These are phyloP conservation scores for Muscicapa striata DNA, from an alignment of 2,797 vertebrate species.

Conservation along the genomic window DNA sequence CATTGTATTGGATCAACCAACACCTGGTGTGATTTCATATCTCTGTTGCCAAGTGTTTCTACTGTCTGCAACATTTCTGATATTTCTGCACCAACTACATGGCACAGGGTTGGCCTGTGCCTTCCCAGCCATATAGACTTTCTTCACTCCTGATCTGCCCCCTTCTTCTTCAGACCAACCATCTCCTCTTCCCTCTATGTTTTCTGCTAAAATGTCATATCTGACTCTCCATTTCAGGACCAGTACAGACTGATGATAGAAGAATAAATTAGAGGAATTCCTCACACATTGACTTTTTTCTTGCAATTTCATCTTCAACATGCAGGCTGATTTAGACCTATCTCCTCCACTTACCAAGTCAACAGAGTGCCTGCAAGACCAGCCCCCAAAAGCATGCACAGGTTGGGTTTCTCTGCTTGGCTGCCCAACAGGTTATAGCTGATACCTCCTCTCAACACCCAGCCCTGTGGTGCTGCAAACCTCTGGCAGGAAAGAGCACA, in stretches of 20 bases:
- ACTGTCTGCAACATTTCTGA: not conserved
- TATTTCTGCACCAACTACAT: not conserved
- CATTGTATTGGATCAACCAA: not conserved
- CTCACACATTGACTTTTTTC: not conserved
- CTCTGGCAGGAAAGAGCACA: not conserved
- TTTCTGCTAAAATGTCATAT: not conserved
- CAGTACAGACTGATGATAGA: not conserved
- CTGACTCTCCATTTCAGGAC: not conserved
- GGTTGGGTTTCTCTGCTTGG: not conserved
- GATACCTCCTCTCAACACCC: not conserved
- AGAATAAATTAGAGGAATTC: not conserved
- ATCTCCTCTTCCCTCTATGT: not conserved
- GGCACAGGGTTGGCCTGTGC: not conserved
- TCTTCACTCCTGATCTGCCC: not conserved
- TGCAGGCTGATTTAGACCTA: not conserved
- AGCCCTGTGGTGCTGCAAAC: not conserved
- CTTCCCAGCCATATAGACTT: not conserved
- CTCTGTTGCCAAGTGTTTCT: not conserved
- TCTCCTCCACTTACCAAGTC: not conserved
- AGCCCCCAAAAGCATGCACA: not conserved
- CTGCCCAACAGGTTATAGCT: not conserved
- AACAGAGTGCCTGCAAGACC: not conserved
- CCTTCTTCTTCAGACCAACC: not conserved
- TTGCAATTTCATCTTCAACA: not conserved
- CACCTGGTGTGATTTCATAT: rapidly evolving